Evolutionary conservation across 2,888 invertebrate genomes (phyloP).

Genomic region (Caenorhabditis sp.): DNA sequence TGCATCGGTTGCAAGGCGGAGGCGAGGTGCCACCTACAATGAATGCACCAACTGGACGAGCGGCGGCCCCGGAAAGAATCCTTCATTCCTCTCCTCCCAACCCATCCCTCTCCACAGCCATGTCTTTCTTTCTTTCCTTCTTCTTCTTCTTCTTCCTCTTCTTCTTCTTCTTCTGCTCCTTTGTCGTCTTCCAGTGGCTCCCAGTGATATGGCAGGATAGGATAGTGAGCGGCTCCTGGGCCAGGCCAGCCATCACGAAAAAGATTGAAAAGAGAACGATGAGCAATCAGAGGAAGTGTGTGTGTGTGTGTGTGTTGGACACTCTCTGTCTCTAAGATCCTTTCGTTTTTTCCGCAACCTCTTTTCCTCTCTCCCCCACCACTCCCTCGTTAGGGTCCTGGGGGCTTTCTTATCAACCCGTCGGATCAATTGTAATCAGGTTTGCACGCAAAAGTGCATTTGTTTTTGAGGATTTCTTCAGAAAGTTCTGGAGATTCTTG

Average conservation of each 20-base stretch:
- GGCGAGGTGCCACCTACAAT: slow-evolving; percentile 55
- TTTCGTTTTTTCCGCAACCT: slow-evolving; percentile 56
- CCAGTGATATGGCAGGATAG: slow-evolving; percentile 60
- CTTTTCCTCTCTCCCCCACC: slow-evolving; percentile 24
- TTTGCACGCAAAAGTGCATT: slow-evolving; percentile 56
- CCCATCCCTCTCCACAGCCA: slow-evolving; percentile 3
- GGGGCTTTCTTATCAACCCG: slow-evolving; percentile 52
- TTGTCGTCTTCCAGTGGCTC: slow-evolving; percentile 15
- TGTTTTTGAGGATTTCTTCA: neutral
- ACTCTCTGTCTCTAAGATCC: slow-evolving; percentile 44
- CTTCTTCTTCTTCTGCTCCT: slow-evolving; percentile 14
- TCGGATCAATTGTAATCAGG: slow-evolving; percentile 55
- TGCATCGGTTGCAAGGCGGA: neutral
- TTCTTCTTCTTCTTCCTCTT: slow-evolving; percentile 9
- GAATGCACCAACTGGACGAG: slow-evolving; percentile 56
- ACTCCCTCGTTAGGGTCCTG: slow-evolving; percentile 47
- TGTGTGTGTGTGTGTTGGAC: slow-evolving; percentile 52
- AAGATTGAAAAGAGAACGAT: slow-evolving; percentile 64
- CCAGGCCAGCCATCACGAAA: slow-evolving; percentile 55
- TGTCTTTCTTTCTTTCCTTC: slow-evolving; percentile 6
- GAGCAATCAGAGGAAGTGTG: slow-evolving; percentile 62
- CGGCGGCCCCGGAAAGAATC: slow-evolving; percentile 18
- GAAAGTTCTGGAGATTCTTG: too few species aligned
- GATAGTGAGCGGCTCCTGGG: slow-evolving; percentile 41
- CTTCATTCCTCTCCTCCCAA: slow-evolving; percentile 4